Evolutionary conservation across 2,113 vertebrate genomes (phyloP).

Genomic region (Platysteira castanea): DNA sequence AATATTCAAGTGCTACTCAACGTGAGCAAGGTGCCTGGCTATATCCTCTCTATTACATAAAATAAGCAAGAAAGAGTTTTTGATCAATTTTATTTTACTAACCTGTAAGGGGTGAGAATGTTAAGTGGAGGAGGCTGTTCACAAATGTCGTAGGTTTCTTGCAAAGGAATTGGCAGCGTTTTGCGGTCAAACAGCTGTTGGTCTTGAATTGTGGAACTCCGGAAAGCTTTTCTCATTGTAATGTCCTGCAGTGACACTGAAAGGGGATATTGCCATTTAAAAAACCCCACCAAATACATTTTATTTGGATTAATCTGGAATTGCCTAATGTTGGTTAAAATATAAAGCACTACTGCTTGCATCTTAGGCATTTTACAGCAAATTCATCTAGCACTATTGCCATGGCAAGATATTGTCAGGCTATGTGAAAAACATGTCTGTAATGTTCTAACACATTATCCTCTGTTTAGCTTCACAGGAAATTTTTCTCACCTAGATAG

Average conservation of each 20-base stretch:
- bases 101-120: conserved; percentile 97
- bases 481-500: neutral
- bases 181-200: conserved; percentile 94
- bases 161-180: conserved; percentile 91
- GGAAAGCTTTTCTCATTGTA: conserved; percentile 98
- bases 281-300: neutral
- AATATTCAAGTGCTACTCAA: neutral
- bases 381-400: neutral
- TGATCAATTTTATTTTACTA: conserved; percentile 18
- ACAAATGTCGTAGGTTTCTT: conserved; percentile 91
- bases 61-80: neutral
- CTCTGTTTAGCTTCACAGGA: neutral
- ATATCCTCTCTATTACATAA: neutral
- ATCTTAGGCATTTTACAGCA: neutral
- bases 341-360: neutral
- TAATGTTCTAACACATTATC: neutral
- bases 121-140: conserved; percentile 96
- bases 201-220: conserved; percentile 95
- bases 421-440: neutral
- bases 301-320: neutral
- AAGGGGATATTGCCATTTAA: conserved; percentile 5
- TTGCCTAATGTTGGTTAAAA: neutral
- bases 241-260: conserved; percentile 97
- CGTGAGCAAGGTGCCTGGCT: neutral
- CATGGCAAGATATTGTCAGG: neutral